Percentiles rank a stretch among this genome's conserved stretches.
Evolutionary conservation across 2,797 vertebrate genomes (phyloP).

Genomic region (Lates japonicus): DNA sequence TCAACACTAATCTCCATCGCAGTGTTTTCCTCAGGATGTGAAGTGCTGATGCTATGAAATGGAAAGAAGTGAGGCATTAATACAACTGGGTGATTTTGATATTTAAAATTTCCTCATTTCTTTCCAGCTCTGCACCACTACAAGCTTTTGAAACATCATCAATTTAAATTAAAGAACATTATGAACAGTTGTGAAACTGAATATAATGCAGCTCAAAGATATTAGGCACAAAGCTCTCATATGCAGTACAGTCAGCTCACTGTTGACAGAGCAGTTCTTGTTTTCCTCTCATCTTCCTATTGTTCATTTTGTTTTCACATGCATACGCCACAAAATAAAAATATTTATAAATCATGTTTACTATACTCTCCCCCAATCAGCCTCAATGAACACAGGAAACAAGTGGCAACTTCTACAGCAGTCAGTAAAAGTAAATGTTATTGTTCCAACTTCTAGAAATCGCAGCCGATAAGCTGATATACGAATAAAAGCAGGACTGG

Average conservation of each 20-base stretch:
- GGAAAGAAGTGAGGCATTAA: background rate
- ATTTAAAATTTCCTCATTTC: too few species aligned
- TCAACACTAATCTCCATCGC: conserved; percentile 14
- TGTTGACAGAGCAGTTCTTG: background rate
- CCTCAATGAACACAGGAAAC: background rate
- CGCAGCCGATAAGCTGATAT: too few species aligned
- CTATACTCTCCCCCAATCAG: background rate
- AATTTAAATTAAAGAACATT: background rate
- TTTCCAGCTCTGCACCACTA: background rate
- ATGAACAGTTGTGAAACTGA: background rate
- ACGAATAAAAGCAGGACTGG: background rate
- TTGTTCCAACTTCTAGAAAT: background rate
- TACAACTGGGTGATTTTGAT: background rate
- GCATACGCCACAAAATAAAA: background rate
- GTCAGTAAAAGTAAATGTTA: background rate
- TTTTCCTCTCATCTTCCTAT: background rate
- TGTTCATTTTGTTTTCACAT: background rate
- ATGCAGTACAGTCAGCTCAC: background rate
- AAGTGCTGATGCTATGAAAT: conserved; percentile 24
- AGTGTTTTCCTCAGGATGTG: conserved; percentile 25
- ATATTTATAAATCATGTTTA: background rate
- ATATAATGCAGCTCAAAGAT: background rate
- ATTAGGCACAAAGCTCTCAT: background rate
- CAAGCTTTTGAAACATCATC: background rate
- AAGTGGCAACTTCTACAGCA: background rate